phyloP scores from a whole-genome alignment of 37 sponge, comb jelly and placozoan genomes.

The Ianthella basta region DNA sequence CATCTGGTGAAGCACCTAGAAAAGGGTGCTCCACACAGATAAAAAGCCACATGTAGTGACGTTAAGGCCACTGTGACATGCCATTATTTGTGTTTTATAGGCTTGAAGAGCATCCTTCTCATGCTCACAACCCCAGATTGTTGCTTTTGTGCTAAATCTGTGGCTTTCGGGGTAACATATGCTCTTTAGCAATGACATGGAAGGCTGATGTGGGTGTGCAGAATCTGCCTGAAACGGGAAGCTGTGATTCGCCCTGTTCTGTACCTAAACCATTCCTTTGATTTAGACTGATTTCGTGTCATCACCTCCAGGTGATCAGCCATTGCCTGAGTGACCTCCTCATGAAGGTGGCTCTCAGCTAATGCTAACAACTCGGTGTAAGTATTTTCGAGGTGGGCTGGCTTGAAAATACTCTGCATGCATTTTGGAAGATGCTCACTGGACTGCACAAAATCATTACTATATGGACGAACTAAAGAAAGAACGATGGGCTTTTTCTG shows the following conservation, averaged over 20 bases:
- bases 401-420: conserved; percentile 28
- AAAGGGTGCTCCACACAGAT: background rate
- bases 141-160: conserved; percentile 32
- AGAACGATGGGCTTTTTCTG: conserved; percentile 24
- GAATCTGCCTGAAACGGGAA: conserved; percentile 33
- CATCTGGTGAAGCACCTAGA: conserved; percentile 51
- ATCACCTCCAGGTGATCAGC: background rate
- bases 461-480: conserved; percentile 33
- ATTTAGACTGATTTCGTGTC: conserved; percentile 35
- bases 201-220: conserved; percentile 35
- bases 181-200: conserved; percentile 22
- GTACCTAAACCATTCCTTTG: conserved; percentile 34
- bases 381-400: background rate
- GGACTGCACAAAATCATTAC: background rate
- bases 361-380: conserved; percentile 15
- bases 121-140: conserved; percentile 37
- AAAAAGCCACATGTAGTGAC: background rate
- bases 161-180: conserved; percentile 46
- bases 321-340: conserved; percentile 22
- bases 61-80: background rate
- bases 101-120: conserved; percentile 29
- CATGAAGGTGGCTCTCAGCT: background rate
- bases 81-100: conserved; percentile 10
- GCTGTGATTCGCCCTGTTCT: conserved; percentile 48
- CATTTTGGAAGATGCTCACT: conserved; percentile 27